Base-by-base conservation (phyloP, 1,140 invertebrate genomes). In the Neodiprion virginianus region DNA sequence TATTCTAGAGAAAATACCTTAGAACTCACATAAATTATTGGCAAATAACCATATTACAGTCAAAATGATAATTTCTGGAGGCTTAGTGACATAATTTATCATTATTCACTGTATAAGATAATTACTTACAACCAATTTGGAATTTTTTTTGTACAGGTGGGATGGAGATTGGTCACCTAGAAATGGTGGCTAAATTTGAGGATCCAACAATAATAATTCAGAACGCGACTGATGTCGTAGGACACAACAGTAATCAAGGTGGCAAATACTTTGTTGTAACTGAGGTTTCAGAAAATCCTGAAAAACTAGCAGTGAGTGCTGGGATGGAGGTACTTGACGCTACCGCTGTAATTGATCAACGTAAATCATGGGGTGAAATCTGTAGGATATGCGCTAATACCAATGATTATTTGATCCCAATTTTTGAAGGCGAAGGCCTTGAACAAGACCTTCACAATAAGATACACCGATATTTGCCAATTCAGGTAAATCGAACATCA, bases 391-490 rank as follows among this genome's bases (percentile, higher is more conserved):
- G 92, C 82, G 91, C 90, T 17, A 87, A 86, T 28, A 75, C 82
- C 8, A 89, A 85, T 73, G 84, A 89, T 21, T 83, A 88, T 77
- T 77, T 91, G 10, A 87, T 92, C 28, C 89, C 90, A 11, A 91
- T 93, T 77, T 93, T 91, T 76, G 78, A 86, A 48, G 90, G 85
- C 2, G 90, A 91, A 80, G 91, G 91, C 5, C 67, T 87, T 11
- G 88, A 91, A 74, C 88, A 90, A 74, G 85, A 90, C 68, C 74
- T 92, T 40, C 82, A 85, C 72, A 85, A 82, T 12, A 92, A 92
- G 87, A 92, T 93, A 79, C 84, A 90, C 72, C 89, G 87, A 75
- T 88, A 92, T 84, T 80, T 93, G 73, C 91, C 91, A 8, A 90
- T 93, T 77, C 81, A 86, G 81, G 91, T 91, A 82, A 80, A 77